phyloP scores from a whole-genome alignment of 2,888 invertebrate genomes.

The Amiota mariae region DNA sequence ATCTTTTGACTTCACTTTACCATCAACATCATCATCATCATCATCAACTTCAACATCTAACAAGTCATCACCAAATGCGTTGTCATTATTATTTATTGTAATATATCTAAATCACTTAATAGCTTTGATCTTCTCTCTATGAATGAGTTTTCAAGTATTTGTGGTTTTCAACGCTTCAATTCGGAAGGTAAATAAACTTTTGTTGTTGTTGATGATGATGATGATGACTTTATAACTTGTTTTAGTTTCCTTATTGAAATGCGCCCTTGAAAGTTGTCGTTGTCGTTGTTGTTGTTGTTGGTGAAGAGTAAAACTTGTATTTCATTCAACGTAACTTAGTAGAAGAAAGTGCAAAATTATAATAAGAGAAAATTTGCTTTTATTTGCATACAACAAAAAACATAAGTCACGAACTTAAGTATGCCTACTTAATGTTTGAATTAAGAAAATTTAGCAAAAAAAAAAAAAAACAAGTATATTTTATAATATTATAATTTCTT shows the following conservation, averaged over 20 bases:
- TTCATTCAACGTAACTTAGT: conserved; percentile 20
- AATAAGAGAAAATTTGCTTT: too few relatives aligned
- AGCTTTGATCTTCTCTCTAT: not conserved
- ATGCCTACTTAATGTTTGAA: too few relatives aligned
- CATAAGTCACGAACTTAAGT: too few relatives aligned
- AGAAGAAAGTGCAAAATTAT: too few relatives aligned
- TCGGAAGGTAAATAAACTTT: conserved; percentile 30
- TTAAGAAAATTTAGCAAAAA: too few relatives aligned
- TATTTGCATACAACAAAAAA: too few relatives aligned
- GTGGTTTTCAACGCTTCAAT: conserved; percentile 3
- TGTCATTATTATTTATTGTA: conserved; percentile 10
- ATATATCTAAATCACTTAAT: conserved; percentile 16
- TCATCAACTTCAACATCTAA: not conserved
- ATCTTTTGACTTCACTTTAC: not conserved
- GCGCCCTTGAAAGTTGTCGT: conserved; percentile 36
- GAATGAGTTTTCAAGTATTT: conserved; percentile 4
- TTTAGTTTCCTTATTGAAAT: conserved; percentile 18
- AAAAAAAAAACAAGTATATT: too few relatives aligned
- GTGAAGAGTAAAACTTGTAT: too few relatives aligned
- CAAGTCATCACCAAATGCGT: conserved; percentile 14
- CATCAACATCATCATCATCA: conserved; percentile 3
- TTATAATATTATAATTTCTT: too few relatives aligned
- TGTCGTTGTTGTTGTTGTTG: too few relatives aligned
- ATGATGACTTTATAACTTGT: conserved; percentile 33
- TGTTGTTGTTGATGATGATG: too few relatives aligned